Base-by-base conservation (phyloP, 2,888 invertebrate species). In the Automeris io region DNA sequence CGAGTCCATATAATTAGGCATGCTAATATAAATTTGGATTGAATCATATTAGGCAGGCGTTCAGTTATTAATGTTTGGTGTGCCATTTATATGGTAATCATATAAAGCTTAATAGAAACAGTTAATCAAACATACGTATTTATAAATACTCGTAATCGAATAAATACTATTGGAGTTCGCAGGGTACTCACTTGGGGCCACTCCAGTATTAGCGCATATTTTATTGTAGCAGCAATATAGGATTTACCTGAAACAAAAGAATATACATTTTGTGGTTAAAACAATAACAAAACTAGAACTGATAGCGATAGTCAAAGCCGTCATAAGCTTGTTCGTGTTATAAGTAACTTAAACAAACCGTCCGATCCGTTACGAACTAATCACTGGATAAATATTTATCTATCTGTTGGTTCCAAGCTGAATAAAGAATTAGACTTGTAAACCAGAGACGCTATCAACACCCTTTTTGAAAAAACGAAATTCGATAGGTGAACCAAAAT, bases 191-290 rank as follows among this genome's bases (percentile, higher is more conserved):
- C 7, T 34, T 34, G 1, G 3, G n/a, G n/a, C 22, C 12, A 5
- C 21, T n/a, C 7, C 3, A 4, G 22, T n/a, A 21, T 19, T 12
- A 5, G 13, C n/a, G 2, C n/a, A 9, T 16, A 31, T 13, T 16
- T 4, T 18, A 11, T 26, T 22, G 12, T 33, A 21, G 6, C 23
- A 34, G n/a, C 9, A 6, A 16, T 16, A 1, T 1, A 1, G 35
- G 37, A 18, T 18, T 51, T 63, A 63, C 62, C 63, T 63, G 61
- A 41, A 62, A 59, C 43, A 46, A 54, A 49, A 29, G 32, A 26
- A 46, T 13, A 22, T 29, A 16, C 13, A 16, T 29, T 29, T 24
- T 35, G 23, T 35, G 21, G 43, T 19, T 29, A 31, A 18, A 24
- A 9, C n/a, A 31, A 42, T 34, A 40, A 23, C 23, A 45, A 8